Evolutionary conservation across 2,797 vertebrate genomes (phyloP), one percentile per base, ranked within the genome.

Genomic region (Bradypus variegatus): DNA sequence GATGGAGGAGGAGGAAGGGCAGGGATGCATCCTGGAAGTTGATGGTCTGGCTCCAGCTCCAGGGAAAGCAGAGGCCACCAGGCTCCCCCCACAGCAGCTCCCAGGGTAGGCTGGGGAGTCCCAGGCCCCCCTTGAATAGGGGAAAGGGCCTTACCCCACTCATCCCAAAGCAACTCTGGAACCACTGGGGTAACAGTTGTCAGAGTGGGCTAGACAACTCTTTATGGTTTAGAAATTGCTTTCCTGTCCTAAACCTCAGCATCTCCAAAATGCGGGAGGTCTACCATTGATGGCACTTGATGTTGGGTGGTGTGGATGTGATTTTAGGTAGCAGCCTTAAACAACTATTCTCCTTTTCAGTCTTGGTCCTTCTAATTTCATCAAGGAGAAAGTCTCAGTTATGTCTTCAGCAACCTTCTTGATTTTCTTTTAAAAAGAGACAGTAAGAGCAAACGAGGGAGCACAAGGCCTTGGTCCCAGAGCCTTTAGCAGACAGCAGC

Each of bases 61-160:
- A 25, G 62, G 33, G 31, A 85, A 65, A 0, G 0, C 94, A 21
- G 90, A 94, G 64, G 70, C 36, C 53, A 48, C 76, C 23, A 65
- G 88, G 5, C 73, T 72, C 41, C 79, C 41, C 19, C 64, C 38
- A 53, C 87, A 80, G 58, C 64, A 75, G 70, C 12, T 0, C 90
- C 73, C 45, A 1, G 87, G 65, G 2, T 94, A 81, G 45, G 73
- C 94, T 13, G 72, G 23, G 75, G 2, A 60, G 5, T 65, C 94
- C 80, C 1, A 6, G 83, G 25, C 50, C 33, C 60, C 93, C 33
- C 69, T 93, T 2, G 62, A 88, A 98, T 99, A 95, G 96, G 98
- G 97, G 69, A 1, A 33, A 6, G 53, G 55, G 8, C 36, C 38
- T 31, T 81, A 69, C 55, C 36, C 70, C 0, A 0, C 38, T 1